Percentiles rank a stretch among this genome's conserved stretches.
phyloP scores from a whole-genome alignment of 2,113 vertebrate species.

The Callopanchax toddi region DNA sequence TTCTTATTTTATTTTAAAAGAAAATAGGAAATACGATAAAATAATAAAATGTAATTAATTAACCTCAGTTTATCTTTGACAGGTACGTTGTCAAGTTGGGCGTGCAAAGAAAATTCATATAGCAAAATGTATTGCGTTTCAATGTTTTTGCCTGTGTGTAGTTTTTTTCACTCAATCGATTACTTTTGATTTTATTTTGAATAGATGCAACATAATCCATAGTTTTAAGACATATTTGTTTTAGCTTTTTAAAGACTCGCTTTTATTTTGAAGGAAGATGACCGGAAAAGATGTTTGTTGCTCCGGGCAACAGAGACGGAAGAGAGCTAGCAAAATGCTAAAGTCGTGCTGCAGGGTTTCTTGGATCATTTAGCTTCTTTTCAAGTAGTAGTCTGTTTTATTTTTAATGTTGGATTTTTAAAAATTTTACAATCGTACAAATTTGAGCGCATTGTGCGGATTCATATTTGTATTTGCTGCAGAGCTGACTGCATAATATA shows the following conservation, averaged over 20 bases:
- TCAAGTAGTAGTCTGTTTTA: neutral
- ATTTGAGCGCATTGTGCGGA: neutral
- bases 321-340: constrained; percentile 17
- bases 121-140: too few species aligned
- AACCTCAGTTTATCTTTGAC: too few species aligned
- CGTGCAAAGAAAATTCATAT: too few species aligned
- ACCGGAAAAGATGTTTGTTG: constrained; percentile 12
- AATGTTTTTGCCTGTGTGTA: too few species aligned
- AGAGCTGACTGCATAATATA: constrained; percentile 14
- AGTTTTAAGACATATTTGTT: neutral
- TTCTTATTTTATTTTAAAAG: too few species aligned
- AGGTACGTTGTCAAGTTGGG: too few species aligned
- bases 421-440: neutral
- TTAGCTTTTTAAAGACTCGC: neutral
- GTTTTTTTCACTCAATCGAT: too few species aligned
- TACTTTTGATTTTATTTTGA: too few species aligned
- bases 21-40: too few species aligned
- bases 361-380: neutral
- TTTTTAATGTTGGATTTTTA: neutral
- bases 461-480: constrained; percentile 1
- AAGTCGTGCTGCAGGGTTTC: neutral
- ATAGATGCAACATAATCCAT: neutral
- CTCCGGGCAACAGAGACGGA: neutral
- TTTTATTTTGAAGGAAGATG: constrained; percentile 37
- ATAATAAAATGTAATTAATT: too few species aligned